These are phyloP conservation scores for Bubo scandiacus DNA, from an alignment of 2,113 vertebrate species.

Conservation along the genomic window DNA sequence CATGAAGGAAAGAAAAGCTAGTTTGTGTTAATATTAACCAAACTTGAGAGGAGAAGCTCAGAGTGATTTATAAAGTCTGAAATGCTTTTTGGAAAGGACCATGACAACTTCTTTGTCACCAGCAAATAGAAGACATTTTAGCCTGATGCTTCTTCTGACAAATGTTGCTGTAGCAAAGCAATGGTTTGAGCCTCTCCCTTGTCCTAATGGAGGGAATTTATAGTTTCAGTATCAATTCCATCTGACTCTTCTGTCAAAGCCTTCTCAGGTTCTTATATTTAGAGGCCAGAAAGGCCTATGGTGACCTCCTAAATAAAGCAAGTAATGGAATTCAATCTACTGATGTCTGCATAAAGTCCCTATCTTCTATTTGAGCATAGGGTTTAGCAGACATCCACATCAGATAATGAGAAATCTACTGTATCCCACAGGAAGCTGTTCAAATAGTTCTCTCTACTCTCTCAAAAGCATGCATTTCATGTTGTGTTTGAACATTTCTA, in stretches of 20 bases:
- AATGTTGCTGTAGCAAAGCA: not conserved
- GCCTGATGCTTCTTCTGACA: not conserved
- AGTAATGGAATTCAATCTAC: not conserved
- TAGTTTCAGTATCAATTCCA: not conserved
- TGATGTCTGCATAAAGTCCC: not conserved
- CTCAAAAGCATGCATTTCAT: not conserved
- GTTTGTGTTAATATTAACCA: not conserved
- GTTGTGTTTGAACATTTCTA: slow-evolving; percentile 4
- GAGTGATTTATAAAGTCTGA: not conserved
- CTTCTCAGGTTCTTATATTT: not conserved
- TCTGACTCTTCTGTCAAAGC: not conserved
- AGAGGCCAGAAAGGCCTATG: not conserved
- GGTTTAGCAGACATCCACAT: not conserved
- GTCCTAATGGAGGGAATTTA: not conserved
- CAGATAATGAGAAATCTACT: not conserved
- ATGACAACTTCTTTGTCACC: not conserved
- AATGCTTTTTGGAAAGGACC: not conserved
- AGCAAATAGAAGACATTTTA: not conserved
- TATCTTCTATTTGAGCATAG: not conserved
- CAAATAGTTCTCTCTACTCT: not conserved
- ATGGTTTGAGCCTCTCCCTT: not conserved
- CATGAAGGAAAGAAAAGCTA: not conserved
- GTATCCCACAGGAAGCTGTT: not conserved
- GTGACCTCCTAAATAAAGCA: not conserved
- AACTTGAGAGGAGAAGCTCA: not conserved